Evolutionary conservation across 2,113 vertebrate genomes (phyloP), one percentile per base, ranked within the genome.

Genomic region (Sebastes fasciatus): DNA sequence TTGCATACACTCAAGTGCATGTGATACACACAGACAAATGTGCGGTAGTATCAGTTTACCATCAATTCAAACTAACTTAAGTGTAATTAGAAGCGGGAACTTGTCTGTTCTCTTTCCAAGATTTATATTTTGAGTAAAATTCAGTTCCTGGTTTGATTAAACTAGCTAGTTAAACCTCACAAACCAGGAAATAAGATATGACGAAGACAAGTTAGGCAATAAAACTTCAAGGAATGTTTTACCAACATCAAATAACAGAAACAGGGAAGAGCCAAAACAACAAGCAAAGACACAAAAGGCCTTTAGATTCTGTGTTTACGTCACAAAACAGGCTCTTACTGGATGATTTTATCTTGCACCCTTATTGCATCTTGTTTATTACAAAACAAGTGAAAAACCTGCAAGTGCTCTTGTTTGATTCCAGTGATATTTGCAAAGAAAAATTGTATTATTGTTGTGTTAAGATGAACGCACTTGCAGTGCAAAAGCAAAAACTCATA

Each of bases 11-110:
- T 48, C 49, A 81, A 74, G 73, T 52, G 51, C 63, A 82, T 5
- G 6, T 80, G 77, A 85, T 42, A 80, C 64, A 88, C 14, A 82
- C 42, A 74, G 40, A 65, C 34, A 34, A 0, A 34, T n/a, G n/a
- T 52, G 14, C 12, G 13, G 34, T 1, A 62, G 69, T 66, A 13
- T 86, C 23, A 7, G 57, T 84, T 87, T 76, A 58, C n/a, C 4
- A 34, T 71, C 5, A 73, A 60, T 40, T 76, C 4, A 71, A 78
- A 42, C n/a, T 23, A 60, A 58, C 13, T 11, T 9, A 74, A 57
- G 46, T 74, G 14, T 67, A 76, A 74, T 21, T 26, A 68, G 21
- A 60, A 21, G 58, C 19, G 51, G 23, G 4, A 17, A 57, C 46
- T 40, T 54, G 3, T 73, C 54, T 62, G 16, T 76, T 40, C 9